phyloP scores from a whole-genome alignment of 2,888 invertebrate genomes.

The Eremobia ochroleuca region DNA sequence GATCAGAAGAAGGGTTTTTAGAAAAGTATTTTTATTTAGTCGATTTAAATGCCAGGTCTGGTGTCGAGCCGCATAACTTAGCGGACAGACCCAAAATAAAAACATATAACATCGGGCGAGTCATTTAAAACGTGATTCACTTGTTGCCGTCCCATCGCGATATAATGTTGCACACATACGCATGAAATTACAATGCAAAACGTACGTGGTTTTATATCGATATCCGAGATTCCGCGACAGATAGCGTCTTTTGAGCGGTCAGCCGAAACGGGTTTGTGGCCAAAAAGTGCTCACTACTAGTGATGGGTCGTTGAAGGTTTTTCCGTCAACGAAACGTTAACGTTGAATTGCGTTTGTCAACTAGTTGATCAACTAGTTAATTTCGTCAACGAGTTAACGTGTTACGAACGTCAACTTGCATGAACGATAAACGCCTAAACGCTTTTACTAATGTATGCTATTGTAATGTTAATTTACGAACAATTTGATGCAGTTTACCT shows the following conservation, averaged over 20 bases:
- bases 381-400: no score
- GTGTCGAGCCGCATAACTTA: conserved; percentile 64
- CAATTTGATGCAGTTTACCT: no score
- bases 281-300: conserved; percentile 76
- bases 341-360: no score
- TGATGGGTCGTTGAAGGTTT: no score
- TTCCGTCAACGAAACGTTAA: no score
- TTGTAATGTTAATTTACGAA: no score
- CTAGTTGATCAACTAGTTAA: no score
- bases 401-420: no score
- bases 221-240: conserved; percentile 76
- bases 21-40: conserved; percentile 51
- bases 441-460: no score
- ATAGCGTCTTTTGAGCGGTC: conserved; percentile 74
- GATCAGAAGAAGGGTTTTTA: conserved; percentile 43
- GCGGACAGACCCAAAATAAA: conserved; percentile 60
- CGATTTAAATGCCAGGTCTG: conserved; percentile 54
- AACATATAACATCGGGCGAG: conserved; percentile 55
- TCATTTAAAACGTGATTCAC: conserved; percentile 70
- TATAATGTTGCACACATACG: conserved; percentile 71
- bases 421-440: no score
- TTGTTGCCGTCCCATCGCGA: conserved; percentile 66
- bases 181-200: conserved; percentile 75
- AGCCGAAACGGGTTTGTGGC: conserved; percentile 78
- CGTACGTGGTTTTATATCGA: conserved; percentile 75